Conservation (phyloP, 2,113 vertebrate species). For the Sporophila hypoxantha region DNA sequence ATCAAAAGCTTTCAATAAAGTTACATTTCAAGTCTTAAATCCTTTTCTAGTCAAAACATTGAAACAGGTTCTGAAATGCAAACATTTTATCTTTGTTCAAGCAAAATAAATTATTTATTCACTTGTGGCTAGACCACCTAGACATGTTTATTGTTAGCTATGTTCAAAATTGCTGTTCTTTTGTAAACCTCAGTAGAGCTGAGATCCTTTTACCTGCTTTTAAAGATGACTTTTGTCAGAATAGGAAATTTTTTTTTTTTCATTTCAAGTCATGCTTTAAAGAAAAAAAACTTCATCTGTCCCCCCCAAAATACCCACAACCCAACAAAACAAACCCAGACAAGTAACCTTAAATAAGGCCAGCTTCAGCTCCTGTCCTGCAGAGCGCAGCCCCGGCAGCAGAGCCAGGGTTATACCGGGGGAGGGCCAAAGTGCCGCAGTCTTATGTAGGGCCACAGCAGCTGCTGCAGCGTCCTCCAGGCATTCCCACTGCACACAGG, state of each 20-base stretch:
- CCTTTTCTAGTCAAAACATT: too few species aligned
- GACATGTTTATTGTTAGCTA: neutral
- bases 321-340: neutral
- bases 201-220: neutral
- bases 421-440: constrained; percentile 85
- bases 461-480: constrained; percentile 87
- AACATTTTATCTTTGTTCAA: neutral
- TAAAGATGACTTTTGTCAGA: neutral
- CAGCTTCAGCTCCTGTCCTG: neutral
- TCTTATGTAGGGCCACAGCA: constrained; percentile 86
- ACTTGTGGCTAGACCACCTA: neutral
- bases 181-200: neutral
- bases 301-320: neutral
- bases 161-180: neutral
- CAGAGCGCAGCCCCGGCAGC: neutral
- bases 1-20: neutral
- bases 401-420: constrained; percentile 67
- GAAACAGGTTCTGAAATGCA: neutral
- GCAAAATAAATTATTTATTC: neutral
- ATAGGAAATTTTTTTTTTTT: neutral
- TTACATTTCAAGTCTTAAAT: too few species aligned
- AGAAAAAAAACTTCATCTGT: neutral
- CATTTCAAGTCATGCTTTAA: constrained; percentile 1
- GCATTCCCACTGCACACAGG: constrained; percentile 81
- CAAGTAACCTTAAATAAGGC: neutral